A percentile compares a stretch with the other conserved stretches of the same genome.
Conservation (phyloP, 2,888 invertebrate species). For the Chromoteleia sp. region DNA sequence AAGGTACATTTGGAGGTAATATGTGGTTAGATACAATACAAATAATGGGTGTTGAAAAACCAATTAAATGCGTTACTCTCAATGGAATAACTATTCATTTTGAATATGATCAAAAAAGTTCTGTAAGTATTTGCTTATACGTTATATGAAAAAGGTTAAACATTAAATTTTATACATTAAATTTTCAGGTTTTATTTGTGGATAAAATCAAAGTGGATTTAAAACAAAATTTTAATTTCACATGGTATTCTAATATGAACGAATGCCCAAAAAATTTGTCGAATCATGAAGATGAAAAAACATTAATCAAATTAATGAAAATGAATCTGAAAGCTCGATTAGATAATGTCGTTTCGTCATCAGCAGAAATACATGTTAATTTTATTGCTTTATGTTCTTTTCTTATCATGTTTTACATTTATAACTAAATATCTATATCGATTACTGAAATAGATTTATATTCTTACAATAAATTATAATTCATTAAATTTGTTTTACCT, state of each 20-base stretch:
- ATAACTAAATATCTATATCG: no score
- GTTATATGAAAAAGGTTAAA: neutral
- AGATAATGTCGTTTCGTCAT: no score
- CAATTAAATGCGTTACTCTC: conserved; percentile 77
- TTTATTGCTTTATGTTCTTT: neutral
- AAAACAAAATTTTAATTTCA: conserved; percentile 9
- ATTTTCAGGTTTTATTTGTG: conserved; percentile 27
- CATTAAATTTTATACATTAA: neutral
- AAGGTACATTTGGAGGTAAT: conserved; percentile 68
- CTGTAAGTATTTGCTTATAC: conserved; percentile 73
- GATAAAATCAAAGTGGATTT: conserved; percentile 20
- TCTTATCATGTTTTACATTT: no score
- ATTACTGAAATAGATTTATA: no score
- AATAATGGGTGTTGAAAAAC: conserved; percentile 79
- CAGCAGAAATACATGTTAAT: neutral
- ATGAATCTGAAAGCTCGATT: no score
- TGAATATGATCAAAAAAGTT: conserved; percentile 72
- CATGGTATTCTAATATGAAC: neutral
- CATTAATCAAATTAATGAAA: neutral
- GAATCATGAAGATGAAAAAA: neutral
- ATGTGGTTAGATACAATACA: conserved; percentile 78
- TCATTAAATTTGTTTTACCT: no score
- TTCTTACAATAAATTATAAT: no score
- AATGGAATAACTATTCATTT: conserved; percentile 75
- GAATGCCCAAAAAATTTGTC: neutral